Evolutionary conservation across 2,888 invertebrate species (phyloP).

Genomic region (Melieria crassipennis): DNA sequence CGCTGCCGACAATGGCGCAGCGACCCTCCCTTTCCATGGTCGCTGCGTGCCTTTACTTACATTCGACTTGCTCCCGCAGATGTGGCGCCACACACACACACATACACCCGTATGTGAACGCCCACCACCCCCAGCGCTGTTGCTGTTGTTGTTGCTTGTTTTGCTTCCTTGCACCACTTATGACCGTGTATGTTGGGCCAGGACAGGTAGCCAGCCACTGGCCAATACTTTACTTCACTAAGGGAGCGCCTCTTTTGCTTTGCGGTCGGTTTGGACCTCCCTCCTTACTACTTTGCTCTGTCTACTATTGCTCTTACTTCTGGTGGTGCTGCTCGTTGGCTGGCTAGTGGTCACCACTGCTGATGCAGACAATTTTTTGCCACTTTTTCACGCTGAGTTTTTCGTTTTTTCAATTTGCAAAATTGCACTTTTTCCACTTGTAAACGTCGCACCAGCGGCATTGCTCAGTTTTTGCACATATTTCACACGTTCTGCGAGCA

Average conservation of each 20-base stretch:
- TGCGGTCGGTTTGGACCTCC: conserved; percentile 16
- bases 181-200: no score
- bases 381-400: conserved; percentile 23
- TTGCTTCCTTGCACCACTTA: not conserved
- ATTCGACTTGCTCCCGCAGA: not conserved
- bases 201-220: no score
- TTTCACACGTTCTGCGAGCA: conserved; percentile 5
- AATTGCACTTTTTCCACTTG: conserved; percentile 24
- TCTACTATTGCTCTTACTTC: conserved; percentile 8
- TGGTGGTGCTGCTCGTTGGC: conserved; percentile 18
- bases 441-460: not conserved
- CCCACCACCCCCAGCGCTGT: not conserved
- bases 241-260: no score
- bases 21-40: not conserved
- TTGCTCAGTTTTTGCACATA: conserved; percentile 28
- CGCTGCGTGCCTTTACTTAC: not conserved
- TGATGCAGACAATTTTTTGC: conserved; percentile 25
- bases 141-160: conserved; percentile 7
- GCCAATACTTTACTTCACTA: no score
- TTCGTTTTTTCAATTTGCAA: conserved; percentile 17
- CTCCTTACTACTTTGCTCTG: conserved; percentile 17
- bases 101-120: not conserved
- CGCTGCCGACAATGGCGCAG: not conserved
- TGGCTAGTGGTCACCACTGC: conserved; percentile 17
- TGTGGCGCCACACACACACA: not conserved